phyloP scores from a whole-genome alignment of 2,113 vertebrate species.

The Rhinopomastus cyanomelas region DNA sequence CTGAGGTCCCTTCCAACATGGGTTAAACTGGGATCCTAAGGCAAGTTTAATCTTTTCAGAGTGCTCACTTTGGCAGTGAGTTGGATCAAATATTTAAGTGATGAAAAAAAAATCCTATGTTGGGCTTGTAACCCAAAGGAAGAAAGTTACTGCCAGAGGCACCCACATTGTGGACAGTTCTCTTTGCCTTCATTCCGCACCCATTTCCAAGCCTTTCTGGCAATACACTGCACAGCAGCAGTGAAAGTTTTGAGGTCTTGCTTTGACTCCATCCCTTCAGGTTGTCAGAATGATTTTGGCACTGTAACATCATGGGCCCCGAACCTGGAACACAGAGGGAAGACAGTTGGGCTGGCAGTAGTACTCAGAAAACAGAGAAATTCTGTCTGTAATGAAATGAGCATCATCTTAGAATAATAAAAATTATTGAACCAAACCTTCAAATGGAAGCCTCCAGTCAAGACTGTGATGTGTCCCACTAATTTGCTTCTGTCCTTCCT shows the following conservation, averaged over 20 bases:
- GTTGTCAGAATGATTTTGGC: neutral
- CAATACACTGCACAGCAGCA: neutral
- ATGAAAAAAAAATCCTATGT: neutral
- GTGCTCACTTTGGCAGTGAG: neutral
- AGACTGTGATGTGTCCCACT: slow-evolving; percentile 26
- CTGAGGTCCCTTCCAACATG: neutral
- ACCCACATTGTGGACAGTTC: neutral
- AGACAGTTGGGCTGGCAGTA: neutral
- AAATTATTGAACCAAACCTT: neutral
- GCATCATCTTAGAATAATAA: neutral
- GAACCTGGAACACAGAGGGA: neutral
- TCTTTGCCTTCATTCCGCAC: neutral
- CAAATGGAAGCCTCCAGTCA: neutral
- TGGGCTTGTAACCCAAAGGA: neutral
- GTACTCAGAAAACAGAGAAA: neutral
- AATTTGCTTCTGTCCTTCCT: slow-evolving; percentile 57
- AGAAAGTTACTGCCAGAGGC: neutral
- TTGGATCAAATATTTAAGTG: neutral
- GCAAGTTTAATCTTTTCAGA: neutral
- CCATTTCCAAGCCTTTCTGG: neutral
- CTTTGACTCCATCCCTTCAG: neutral
- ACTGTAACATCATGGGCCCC: neutral
- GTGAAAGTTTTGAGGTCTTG: neutral
- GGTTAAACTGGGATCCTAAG: neutral
- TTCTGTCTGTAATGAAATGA: neutral